These are phyloP conservation scores for Opisthograptis luteolata DNA, from an alignment of 2,888 invertebrate species.

Conservation along the genomic window DNA sequence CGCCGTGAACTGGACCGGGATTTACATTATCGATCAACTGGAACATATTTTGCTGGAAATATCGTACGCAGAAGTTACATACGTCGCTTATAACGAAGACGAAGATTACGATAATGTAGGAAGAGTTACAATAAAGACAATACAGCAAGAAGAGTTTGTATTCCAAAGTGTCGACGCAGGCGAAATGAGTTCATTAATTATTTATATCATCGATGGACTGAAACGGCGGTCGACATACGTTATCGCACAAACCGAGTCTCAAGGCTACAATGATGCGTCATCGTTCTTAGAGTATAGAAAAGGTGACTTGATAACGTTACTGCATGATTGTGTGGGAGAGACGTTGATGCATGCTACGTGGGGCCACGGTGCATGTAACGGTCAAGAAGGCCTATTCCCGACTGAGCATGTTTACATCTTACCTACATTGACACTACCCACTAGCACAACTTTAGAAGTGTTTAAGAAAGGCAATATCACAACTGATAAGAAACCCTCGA, in stretches of 20 bases:
- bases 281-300: constrained; percentile 85
- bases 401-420: constrained; percentile 94
- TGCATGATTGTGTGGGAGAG: constrained; percentile 90
- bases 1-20: constrained; percentile 97
- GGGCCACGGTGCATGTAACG: constrained; percentile 89
- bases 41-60: constrained; percentile 95
- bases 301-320: constrained; percentile 93
- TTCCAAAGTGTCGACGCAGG: constrained; percentile 95
- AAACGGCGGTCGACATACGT: constrained; percentile 93
- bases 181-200: constrained; percentile 92
- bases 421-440: constrained; percentile 91
- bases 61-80: constrained; percentile 93
- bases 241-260: constrained; percentile 87
- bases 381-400: constrained; percentile 92
- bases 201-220: constrained; percentile 93
- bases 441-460: constrained; percentile 86
- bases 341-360: constrained; percentile 88
- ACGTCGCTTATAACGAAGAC: constrained; percentile 86
- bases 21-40: constrained; percentile 95
- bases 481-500: constrained; percentile 69
- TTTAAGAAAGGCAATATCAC: constrained; percentile 85
- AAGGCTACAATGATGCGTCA: constrained; percentile 81
- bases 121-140: constrained; percentile 90
- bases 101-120: constrained; percentile 82
- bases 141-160: constrained; percentile 94